Evolutionary conservation across 2,888 invertebrate genomes (phyloP).

Genomic region (Pristionchus arcanus): DNA sequence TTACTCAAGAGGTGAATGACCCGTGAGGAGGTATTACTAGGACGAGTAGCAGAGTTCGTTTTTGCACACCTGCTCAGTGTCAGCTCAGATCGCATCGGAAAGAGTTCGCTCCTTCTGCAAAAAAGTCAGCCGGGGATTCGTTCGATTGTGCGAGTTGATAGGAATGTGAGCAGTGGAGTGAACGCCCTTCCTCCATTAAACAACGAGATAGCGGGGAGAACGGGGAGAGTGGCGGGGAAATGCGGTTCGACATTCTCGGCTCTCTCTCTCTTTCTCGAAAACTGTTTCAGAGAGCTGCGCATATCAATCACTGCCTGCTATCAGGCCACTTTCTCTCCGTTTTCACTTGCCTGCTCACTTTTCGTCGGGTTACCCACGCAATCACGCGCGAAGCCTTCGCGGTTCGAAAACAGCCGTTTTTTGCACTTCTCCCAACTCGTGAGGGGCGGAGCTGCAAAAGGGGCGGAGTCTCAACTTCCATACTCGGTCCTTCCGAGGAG

Average conservation of each 20-base stretch:
- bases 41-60: too few relatives aligned
- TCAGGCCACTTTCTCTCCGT: not conserved
- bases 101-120: not conserved
- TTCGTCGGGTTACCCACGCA: not conserved
- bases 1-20: too few relatives aligned
- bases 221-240: not conserved
- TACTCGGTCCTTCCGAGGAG: not conserved
- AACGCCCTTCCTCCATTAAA: not conserved
- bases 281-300: not conserved
- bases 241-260: not conserved
- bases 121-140: not conserved
- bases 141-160: not conserved
- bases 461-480: not conserved
- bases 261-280: not conserved
- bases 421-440: not conserved
- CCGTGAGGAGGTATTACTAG: too few relatives aligned
- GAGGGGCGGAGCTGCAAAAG: not conserved
- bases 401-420: not conserved
- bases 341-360: not conserved
- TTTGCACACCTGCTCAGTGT: too few relatives aligned
- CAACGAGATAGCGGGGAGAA: not conserved
- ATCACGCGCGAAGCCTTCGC: not conserved
- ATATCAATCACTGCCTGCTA: not conserved
- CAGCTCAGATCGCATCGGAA: too few relatives aligned
- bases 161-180: not conserved